Evolutionary conservation across 2,888 invertebrate species (phyloP), one percentile per base, ranked within the genome.

Genomic region (Stegana nigrithorax): DNA sequence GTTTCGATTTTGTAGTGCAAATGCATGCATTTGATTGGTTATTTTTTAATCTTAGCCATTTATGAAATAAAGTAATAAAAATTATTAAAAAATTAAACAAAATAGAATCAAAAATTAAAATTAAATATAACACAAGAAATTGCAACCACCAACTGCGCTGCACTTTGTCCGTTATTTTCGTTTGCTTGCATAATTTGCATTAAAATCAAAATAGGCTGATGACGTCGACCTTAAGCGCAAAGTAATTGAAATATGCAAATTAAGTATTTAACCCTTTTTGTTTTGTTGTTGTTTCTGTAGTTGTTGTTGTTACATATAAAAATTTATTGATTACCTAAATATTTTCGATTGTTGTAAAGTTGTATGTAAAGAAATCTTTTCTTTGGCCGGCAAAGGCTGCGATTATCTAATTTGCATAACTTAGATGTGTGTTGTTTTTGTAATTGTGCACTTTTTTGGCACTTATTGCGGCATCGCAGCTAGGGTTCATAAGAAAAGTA

Each of bases 211-310:
- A 45, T 19, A 36, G 36, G 36, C 10, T 36, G n/a, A n/a, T n/a
- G n/a, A n/a, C n/a, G 10, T n/a, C 32, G 32, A 32, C 2, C 10
- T 2, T n/a, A n/a, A 21, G 19, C 8, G 45, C 45, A 17, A 45
- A 47, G 23, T 47, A 47, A 47, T 47, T 47, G 47, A 47, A 47
- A 47, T 47, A 47, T 47, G 47, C 23, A 47, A 47, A 47, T 47
- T 47, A 25, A n/a, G n/a, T 47, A 2, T 14, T 36, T 45, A 47
- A 47, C 47, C 47, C 47, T 47, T 47, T 25, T 12, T 47, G 12
- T 12, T 47, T 47, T 2, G 25, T 12, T 47, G 12, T 39, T 17
- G 39, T 39, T n/a, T 2, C 5, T 5, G 10, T 32, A 2, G 32
- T 32, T n/a, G 32, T 32, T 32, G 39, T n/a, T 17, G 39, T 39